Evolutionary conservation across 2,888 invertebrate genomes (phyloP).

Genomic region (Byasa hedistus): DNA sequence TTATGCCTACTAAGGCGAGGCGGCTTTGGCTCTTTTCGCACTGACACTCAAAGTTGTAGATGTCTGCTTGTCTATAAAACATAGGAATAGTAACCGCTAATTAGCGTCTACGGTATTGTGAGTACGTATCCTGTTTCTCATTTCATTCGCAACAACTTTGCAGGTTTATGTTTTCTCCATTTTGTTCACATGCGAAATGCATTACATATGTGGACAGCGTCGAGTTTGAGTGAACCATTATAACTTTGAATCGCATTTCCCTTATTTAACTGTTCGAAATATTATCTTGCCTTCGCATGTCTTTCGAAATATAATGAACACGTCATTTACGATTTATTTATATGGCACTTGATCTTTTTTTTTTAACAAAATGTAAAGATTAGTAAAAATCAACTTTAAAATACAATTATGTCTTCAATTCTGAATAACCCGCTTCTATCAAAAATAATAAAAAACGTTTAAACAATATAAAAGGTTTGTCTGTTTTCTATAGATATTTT

Average conservation of each 20-base stretch:
- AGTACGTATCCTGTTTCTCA: slow-evolving; percentile 24
- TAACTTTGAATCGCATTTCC: neutral
- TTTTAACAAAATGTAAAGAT: too few relatives aligned
- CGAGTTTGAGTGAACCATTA: neutral
- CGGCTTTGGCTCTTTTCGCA: slow-evolving; percentile 40
- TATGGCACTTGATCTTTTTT: too few relatives aligned
- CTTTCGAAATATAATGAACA: neutral
- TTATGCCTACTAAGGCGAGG: slow-evolving; percentile 50
- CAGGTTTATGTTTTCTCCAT: slow-evolving; percentile 23
- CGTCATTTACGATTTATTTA: neutral
- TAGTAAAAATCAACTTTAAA: too few relatives aligned
- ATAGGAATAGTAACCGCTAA: slow-evolving; percentile 26
- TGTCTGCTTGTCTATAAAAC: slow-evolving; percentile 23
- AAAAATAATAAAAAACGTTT: too few relatives aligned
- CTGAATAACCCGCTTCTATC: too few relatives aligned
- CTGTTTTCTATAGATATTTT: too few relatives aligned
- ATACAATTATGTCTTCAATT: too few relatives aligned
- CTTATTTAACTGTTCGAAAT: neutral
- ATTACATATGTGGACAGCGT: neutral
- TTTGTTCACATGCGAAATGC: slow-evolving; percentile 12
- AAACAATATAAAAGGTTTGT: too few relatives aligned
- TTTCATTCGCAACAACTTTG: slow-evolving; percentile 17
- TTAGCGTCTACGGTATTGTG: slow-evolving; percentile 30
- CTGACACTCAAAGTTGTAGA: slow-evolving; percentile 25
- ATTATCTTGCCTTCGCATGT: neutral